A percentile compares a stretch with the other conserved stretches of the same genome.
phyloP scores from a whole-genome alignment of 2,797 vertebrate species.

The Echeneis naucrates region DNA sequence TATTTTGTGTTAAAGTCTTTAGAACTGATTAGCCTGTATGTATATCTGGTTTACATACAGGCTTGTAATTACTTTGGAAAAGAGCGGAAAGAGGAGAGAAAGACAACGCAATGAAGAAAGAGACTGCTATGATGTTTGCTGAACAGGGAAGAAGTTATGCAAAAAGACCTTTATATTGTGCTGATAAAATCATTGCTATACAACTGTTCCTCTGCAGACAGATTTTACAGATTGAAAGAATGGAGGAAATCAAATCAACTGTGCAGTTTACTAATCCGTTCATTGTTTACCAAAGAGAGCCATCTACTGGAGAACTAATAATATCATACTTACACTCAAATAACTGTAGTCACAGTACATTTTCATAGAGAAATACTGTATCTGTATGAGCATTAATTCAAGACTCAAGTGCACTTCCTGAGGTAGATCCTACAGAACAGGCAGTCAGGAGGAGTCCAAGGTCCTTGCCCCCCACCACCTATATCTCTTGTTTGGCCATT shows the following conservation, averaged over 20 bases:
- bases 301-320: conserved; percentile 75
- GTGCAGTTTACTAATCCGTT: neutral
- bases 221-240: conserved; percentile 3
- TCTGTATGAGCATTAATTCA: neutral
- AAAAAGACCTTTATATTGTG: neutral
- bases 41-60: conserved; percentile 47
- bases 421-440: conserved; percentile 5
- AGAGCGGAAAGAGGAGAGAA: neutral
- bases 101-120: neutral
- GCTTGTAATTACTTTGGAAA: conserved; percentile 32
- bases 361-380: conserved; percentile 5
- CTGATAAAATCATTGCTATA: conserved; percentile 7
- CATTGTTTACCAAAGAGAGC: conserved; percentile 72
- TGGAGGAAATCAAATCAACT: neutral
- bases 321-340: conserved; percentile 18
- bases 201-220: conserved; percentile 10
- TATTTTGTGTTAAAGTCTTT: conserved; percentile 39
- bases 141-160: neutral
- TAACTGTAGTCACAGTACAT: conserved; percentile 2
- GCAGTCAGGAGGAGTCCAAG: conserved; percentile 15
- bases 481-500: conserved; percentile 39
- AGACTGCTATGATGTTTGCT: neutral
- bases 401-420: neutral
- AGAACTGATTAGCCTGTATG: too few species aligned
- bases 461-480: conserved; percentile 36